phyloP scores from a whole-genome alignment of 2,797 vertebrate species.

The Manis crassicaudata region DNA sequence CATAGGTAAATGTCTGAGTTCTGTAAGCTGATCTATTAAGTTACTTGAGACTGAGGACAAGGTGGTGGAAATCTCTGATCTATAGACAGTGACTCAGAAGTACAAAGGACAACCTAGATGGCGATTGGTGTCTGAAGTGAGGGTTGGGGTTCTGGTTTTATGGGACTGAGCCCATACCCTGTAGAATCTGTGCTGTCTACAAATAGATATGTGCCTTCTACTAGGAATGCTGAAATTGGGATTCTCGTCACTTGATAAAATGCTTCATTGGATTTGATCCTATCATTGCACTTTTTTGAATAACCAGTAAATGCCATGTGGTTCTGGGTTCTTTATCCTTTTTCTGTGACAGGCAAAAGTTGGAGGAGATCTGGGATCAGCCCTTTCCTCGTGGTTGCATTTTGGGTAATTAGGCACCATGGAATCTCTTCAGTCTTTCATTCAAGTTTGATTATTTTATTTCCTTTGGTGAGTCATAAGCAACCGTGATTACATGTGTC shows the following conservation, averaged over 20 bases:
- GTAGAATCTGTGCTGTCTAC: not conserved
- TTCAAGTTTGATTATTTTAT: conserved; percentile 4
- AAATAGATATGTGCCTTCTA: not conserved
- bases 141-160: not conserved
- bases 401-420: not conserved
- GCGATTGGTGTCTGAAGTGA: not conserved
- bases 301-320: not conserved
- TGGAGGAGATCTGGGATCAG: conserved; percentile 6
- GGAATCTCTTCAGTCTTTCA: conserved; percentile 33
- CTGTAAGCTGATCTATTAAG: not conserved
- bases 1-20: not conserved
- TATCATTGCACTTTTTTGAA: not conserved
- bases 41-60: not conserved
- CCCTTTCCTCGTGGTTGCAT: not conserved
- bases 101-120: not conserved
- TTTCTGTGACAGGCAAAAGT: not conserved
- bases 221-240: not conserved
- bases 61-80: not conserved
- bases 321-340: conserved; percentile 6
- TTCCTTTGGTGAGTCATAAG: conserved; percentile 32
- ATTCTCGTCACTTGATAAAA: not conserved
- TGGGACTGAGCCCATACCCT: not conserved
- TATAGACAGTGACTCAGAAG: not conserved
- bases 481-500: not conserved
- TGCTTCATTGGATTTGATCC: not conserved